Evolutionary conservation across 2,888 invertebrate genomes (phyloP).

Genomic region (Apoda limacodes): DNA sequence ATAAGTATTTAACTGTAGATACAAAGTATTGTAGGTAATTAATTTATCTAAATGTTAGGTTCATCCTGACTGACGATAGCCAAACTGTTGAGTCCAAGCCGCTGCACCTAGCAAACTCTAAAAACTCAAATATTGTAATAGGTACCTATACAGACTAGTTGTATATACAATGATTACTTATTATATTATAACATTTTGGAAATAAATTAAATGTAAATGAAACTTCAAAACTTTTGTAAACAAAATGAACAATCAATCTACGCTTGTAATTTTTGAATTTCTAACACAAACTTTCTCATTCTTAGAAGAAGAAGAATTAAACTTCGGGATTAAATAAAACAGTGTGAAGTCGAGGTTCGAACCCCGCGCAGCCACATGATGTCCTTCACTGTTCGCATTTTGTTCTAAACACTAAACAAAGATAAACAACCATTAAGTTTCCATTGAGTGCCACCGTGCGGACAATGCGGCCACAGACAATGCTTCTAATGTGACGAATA

Average conservation of each 20-base stretch:
- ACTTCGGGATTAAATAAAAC: too few relatives aligned
- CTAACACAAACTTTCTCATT: conserved; percentile 19
- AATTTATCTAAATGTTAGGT: too few relatives aligned
- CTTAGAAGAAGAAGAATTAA: conserved; percentile 20
- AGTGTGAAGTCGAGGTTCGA: conserved; percentile 2
- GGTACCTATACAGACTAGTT: too few relatives aligned
- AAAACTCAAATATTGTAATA: too few relatives aligned
- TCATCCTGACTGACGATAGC: too few relatives aligned
- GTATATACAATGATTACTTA: too few relatives aligned
- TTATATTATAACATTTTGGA: conserved; percentile 9
- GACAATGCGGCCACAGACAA: conserved; percentile 37
- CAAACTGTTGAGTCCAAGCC: too few relatives aligned
- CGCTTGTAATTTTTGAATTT: conserved; percentile 10
- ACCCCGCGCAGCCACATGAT: conserved; percentile 25
- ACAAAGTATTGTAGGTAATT: too few relatives aligned
- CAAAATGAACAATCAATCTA: conserved; percentile 17
- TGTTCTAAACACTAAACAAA: conserved; percentile 42
- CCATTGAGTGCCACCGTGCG: conserved; percentile 46
- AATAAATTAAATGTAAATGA: conserved; percentile 7
- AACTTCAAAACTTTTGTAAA: too few relatives aligned
- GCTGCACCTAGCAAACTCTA: too few relatives aligned
- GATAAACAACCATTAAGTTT: conserved; percentile 40
- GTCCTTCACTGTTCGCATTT: conserved; percentile 22
- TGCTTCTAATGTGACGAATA: conserved; percentile 21
- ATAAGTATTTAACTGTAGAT: too few relatives aligned